Evolutionary conservation across 2,888 invertebrate genomes (phyloP).

Genomic region (Bombylius major): DNA sequence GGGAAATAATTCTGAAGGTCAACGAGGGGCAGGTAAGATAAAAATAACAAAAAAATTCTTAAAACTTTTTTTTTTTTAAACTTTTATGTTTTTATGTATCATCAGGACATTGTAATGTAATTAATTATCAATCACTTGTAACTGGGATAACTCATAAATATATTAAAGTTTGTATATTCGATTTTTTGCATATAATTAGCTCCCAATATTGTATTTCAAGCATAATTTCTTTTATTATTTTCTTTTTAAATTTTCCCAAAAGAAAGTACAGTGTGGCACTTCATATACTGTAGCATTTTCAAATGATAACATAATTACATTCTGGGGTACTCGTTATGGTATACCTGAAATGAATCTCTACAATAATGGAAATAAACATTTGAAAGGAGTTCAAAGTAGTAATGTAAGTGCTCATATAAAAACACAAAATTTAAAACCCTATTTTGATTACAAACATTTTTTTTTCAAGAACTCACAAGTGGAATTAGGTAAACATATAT

Average conservation of each 20-base stretch:
- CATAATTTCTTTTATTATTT: too few relatives aligned
- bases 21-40: conserved; percentile 40
- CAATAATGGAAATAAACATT: conserved; percentile 5
- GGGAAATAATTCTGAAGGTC: conserved; percentile 51
- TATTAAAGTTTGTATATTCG: conserved; percentile 21
- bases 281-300: conserved; percentile 53
- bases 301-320: conserved; percentile 50
- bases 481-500: conserved; percentile 18
- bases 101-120: conserved; percentile 24
- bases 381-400: conserved; percentile 1
- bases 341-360: conserved; percentile 22
- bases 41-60: neutral
- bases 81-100: neutral
- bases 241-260: conserved; percentile 14
- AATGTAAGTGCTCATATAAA: too few relatives aligned
- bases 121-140: conserved; percentile 27
- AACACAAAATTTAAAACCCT: too few relatives aligned
- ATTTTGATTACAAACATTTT: too few relatives aligned
- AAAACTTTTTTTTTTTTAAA: neutral
- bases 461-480: conserved; percentile 5
- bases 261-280: conserved; percentile 51
- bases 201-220: too few relatives aligned
- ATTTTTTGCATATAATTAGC: neutral
- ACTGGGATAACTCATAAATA: conserved; percentile 28
- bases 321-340: conserved; percentile 51